Conservation (phyloP, 2,113 vertebrate genomes). For the Origma solitaria region DNA sequence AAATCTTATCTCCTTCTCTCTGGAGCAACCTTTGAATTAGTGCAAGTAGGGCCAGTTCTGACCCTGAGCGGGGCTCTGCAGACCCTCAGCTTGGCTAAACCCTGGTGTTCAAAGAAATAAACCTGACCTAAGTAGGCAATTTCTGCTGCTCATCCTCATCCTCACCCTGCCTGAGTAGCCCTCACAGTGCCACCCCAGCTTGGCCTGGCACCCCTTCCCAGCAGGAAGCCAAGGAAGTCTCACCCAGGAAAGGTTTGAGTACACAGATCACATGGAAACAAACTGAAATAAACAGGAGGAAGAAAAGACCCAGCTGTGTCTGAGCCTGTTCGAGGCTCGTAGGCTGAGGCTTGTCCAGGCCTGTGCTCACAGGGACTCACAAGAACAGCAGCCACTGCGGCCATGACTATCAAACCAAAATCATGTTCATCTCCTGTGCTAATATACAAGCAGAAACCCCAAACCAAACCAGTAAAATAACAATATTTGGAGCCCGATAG, state of each 20-base stretch:
- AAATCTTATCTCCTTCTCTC: slow-evolving; percentile 11
- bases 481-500: neutral
- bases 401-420: slow-evolving; percentile 16
- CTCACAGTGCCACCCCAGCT: neutral
- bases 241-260: neutral
- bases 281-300: slow-evolving; percentile 22
- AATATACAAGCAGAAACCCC: neutral
- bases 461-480: neutral
- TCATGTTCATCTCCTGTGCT: neutral
- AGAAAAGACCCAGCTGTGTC: neutral
- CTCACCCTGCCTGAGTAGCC: neutral
- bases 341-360: slow-evolving; percentile 31
- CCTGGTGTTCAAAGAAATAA: neutral
- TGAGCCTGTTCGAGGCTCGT: slow-evolving; percentile 32
- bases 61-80: neutral
- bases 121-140: neutral
- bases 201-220: neutral
- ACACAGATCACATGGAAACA: slow-evolving; percentile 15
- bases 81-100: neutral
- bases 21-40: neutral
- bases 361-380: slow-evolving; percentile 7
- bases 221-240: neutral
- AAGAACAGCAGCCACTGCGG: neutral
- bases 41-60: neutral
- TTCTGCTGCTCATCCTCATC: neutral